Evolutionary conservation across 2,888 invertebrate species (phyloP).

Genomic region (Leptarthrus brevirostris): DNA sequence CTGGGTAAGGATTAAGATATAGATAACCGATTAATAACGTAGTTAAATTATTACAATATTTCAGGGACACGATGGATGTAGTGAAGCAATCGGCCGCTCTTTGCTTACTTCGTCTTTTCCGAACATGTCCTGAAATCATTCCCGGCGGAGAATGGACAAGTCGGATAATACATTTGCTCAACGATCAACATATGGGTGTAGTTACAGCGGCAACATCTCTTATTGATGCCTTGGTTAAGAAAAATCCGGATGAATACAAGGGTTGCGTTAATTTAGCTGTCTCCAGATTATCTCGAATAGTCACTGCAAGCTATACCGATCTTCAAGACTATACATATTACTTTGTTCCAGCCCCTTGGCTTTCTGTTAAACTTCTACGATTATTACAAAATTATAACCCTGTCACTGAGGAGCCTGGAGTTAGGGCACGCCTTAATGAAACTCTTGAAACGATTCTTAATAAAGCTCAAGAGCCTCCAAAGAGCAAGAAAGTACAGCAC

Average conservation of each 20-base stretch:
- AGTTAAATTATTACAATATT: not conserved
- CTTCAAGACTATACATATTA: conserved; percentile 99
- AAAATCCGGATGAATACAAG: conserved; percentile 99
- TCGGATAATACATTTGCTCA: conserved; percentile 96
- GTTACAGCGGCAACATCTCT: conserved; percentile 98
- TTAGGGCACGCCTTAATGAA: conserved; percentile 94
- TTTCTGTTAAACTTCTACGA: conserved; percentile 95
- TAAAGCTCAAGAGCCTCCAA: conserved; percentile 99
- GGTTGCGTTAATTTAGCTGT: conserved; percentile 98
- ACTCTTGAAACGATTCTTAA: conserved; percentile 98
- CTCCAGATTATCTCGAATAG: conserved; percentile 95
- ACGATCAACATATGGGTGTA: conserved; percentile 99
- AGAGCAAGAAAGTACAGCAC: conserved; percentile 99
- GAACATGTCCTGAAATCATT: conserved; percentile 95
- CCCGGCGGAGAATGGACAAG: conserved; percentile 99
- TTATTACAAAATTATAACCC: conserved; percentile 98
- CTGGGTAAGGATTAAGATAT: conserved; percentile 75
- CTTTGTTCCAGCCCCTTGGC: conserved; percentile 99
- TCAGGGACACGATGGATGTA: conserved; percentile 97
- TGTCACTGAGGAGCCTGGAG: conserved; percentile 95
- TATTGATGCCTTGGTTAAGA: conserved; percentile 97
- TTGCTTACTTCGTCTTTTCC: conserved; percentile 91
- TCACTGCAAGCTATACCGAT: conserved; percentile 98
- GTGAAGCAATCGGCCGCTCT: conserved; percentile 99
- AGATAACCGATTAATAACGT: not conserved